Conservation (phyloP, 2,797 vertebrate genomes). For the Sciaenops ocellatus region DNA sequence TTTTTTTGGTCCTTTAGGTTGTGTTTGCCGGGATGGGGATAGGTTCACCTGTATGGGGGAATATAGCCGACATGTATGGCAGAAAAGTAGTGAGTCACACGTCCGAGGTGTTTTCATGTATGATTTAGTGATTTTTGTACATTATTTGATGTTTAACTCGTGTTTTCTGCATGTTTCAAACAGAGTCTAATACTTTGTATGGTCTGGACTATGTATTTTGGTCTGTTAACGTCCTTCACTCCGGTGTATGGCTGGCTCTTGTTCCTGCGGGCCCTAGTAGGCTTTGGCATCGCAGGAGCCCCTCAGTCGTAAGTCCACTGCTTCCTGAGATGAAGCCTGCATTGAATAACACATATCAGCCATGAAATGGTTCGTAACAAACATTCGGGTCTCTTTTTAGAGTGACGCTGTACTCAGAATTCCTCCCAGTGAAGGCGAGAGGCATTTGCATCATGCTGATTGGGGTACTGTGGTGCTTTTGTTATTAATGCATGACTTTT, state of each 20-base stretch:
- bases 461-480: conserved; percentile 80
- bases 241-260: conserved; percentile 91
- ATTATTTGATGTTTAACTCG: not conserved
- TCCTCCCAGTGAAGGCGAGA: conserved; percentile 92
- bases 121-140: not conserved
- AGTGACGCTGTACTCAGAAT: conserved; percentile 93
- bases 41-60: conserved; percentile 91
- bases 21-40: conserved; percentile 93
- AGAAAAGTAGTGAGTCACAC: conserved; percentile 89
- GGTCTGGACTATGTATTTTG: conserved; percentile 88
- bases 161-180: not conserved
- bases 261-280: conserved; percentile 89
- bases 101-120: not conserved
- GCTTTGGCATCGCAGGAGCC: conserved; percentile 91
- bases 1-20: conserved; percentile 77
- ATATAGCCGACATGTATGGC: conserved; percentile 90
- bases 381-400: conserved; percentile 70
- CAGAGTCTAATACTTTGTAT: conserved; percentile 89
- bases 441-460: conserved; percentile 90
- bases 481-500: not conserved
- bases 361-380: not conserved
- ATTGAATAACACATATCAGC: not conserved
- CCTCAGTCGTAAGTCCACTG: conserved; percentile 90
- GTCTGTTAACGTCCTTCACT: conserved; percentile 90
- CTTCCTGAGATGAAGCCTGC: not conserved